These are phyloP conservation scores for Pseudomyrmex dendroicus DNA, from an alignment of 1,140 invertebrate species.

Conservation along the genomic window DNA sequence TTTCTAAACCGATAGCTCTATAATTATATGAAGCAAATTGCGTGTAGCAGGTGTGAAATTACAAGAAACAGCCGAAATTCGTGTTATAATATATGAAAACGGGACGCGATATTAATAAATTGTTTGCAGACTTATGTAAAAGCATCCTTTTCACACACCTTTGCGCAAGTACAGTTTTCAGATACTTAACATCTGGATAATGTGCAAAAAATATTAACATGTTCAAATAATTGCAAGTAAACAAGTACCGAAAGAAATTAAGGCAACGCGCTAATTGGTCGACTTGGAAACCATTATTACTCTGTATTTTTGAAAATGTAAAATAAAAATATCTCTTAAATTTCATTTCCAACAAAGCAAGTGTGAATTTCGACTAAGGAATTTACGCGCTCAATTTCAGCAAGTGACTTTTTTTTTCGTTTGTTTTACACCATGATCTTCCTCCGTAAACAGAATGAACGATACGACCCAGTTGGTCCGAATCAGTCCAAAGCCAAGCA, in stretches of 20 bases:
- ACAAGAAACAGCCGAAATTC: constrained; percentile 35
- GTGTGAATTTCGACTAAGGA: background rate
- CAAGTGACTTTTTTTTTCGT: background rate
- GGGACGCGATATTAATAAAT: constrained; percentile 51
- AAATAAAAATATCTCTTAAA: too few relatives aligned
- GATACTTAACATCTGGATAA: background rate
- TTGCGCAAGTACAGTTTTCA: background rate
- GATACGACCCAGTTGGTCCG: constrained; percentile 9
- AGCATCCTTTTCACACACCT: background rate
- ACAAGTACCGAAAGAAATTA: constrained; percentile 70
- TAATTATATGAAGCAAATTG: constrained; percentile 64
- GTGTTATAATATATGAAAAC: constrained; percentile 43
- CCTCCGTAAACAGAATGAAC: constrained; percentile 40
- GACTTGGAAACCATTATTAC: constrained; percentile 37
- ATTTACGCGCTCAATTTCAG: background rate
- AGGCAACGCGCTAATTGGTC: constrained; percentile 74
- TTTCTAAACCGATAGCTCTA: constrained; percentile 48
- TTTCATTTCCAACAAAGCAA: too few relatives aligned
- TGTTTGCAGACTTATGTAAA: background rate
- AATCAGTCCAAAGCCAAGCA: constrained; percentile 19
- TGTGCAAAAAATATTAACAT: too few relatives aligned
- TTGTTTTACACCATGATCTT: background rate
- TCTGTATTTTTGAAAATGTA: constrained; percentile 23
- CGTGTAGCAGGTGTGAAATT: constrained; percentile 42
- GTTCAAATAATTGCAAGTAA: constrained; percentile 61